A percentile compares a stretch with the other conserved stretches of the same genome.
Conservation (phyloP, 2,113 vertebrate genomes). For the Ceyx cyanopectus region DNA sequence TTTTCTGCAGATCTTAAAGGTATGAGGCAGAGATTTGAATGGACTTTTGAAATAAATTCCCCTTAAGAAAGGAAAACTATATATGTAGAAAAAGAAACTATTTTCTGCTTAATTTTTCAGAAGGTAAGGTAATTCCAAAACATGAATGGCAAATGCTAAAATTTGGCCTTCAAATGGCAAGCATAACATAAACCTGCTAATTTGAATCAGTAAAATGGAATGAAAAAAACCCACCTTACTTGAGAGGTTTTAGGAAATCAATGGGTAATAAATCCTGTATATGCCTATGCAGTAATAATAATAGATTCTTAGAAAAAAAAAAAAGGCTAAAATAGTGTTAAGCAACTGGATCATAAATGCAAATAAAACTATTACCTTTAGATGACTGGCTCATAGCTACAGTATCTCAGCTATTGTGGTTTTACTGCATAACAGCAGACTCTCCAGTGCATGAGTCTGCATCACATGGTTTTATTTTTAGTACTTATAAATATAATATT, state of each 20-base stretch:
- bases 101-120: conserved; percentile 8
- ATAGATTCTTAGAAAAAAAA: not conserved
- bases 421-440: not conserved
- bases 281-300: not conserved
- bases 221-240: not conserved
- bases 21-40: not conserved
- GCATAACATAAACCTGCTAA: not conserved
- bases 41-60: not conserved
- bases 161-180: conserved; percentile 26
- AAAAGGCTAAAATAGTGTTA: not conserved
- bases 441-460: not conserved
- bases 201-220: not conserved
- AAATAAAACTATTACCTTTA: not conserved
- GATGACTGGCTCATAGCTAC: not conserved
- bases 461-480: conserved; percentile 57
- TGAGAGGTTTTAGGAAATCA: not conserved
- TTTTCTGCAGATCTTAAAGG: not conserved
- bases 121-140: conserved; percentile 1
- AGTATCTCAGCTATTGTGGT: not conserved
- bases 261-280: not conserved
- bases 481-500: conserved; percentile 14
- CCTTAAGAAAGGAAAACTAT: not conserved
- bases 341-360: not conserved
- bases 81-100: not conserved
- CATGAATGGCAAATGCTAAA: conserved; percentile 1